phyloP scores from a whole-genome alignment of 2,888 invertebrate genomes.

The Eulithis prunata region DNA sequence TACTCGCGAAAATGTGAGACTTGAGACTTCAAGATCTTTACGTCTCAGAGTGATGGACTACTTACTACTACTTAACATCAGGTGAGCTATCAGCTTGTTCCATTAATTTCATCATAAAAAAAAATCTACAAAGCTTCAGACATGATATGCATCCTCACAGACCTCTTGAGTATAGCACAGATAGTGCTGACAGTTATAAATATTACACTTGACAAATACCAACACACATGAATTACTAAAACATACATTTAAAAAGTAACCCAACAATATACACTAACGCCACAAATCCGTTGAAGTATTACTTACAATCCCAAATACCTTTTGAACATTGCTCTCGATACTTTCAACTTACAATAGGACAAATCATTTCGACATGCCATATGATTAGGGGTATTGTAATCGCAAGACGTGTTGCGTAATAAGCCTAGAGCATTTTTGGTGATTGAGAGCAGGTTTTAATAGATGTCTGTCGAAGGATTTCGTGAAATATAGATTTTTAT shows the following conservation, averaged over 20 bases:
- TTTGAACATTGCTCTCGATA: slow-evolving; percentile 37
- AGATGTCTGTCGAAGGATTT: background rate
- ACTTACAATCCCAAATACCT: slow-evolving; percentile 36
- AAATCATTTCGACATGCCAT: slow-evolving; percentile 41
- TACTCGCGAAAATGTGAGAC: too few relatives aligned
- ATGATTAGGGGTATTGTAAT: slow-evolving; percentile 43
- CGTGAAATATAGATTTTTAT: too few relatives aligned
- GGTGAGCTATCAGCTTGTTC: too few relatives aligned
- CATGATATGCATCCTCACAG: too few relatives aligned
- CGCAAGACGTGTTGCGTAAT: slow-evolving; percentile 36
- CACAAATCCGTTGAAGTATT: slow-evolving; percentile 25
- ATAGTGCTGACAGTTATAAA: too few relatives aligned
- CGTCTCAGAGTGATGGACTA: too few relatives aligned
- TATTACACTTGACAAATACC: too few relatives aligned
- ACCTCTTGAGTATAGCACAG: too few relatives aligned
- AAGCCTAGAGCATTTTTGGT: slow-evolving; percentile 26
- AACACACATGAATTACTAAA: slow-evolving; percentile 5
- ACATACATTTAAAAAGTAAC: slow-evolving; percentile 16
- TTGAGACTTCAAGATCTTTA: too few relatives aligned
- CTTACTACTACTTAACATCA: too few relatives aligned
- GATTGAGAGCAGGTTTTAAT: slow-evolving; percentile 13
- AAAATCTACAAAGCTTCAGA: too few relatives aligned
- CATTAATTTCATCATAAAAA: too few relatives aligned
- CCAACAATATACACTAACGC: slow-evolving; percentile 14
- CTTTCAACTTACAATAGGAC: slow-evolving; percentile 37